Percentiles rank a stretch among this genome's conserved stretches.
Evolutionary conservation across 2,113 vertebrate species (phyloP).

Genomic region (Galeopterus variegatus): DNA sequence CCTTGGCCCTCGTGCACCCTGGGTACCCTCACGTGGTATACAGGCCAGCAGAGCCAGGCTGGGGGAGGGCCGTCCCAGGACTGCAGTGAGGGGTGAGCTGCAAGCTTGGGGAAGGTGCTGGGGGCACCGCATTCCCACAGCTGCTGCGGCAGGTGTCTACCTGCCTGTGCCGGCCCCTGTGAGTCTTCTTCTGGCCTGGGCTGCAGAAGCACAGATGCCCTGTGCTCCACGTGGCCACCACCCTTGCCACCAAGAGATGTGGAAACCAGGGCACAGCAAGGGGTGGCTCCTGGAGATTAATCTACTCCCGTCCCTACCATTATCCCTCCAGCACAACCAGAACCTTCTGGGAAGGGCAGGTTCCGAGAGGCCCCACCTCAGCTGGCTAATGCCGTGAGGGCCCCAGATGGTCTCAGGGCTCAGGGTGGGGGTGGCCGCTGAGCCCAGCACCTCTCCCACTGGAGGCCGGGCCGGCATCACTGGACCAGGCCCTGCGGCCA

Average conservation of each 20-base stretch:
- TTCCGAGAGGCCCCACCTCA: neutral
- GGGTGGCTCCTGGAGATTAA: neutral
- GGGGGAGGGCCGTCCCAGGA: too few species aligned
- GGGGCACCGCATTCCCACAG: neutral
- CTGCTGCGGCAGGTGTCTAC: neutral
- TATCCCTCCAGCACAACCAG: fast-evolving
- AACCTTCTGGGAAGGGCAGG: neutral
- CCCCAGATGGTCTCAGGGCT: fast-evolving
- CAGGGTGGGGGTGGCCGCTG: neutral
- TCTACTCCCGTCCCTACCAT: fast-evolving
- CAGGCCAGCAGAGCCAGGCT: neutral
- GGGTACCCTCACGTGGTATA: neutral
- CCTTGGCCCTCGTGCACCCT: neutral
- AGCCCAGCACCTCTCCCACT: neutral
- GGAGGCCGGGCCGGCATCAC: neutral
- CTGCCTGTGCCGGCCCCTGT: neutral
- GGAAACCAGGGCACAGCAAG: neutral
- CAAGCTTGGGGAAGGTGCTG: neutral
- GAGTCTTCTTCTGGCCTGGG: neutral
- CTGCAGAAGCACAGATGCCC: neutral
- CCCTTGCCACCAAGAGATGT: neutral
- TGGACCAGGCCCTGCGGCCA: fast-evolving
- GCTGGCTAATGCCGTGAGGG: fast-evolving
- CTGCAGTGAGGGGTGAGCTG: neutral
- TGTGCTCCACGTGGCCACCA: fast-evolving